A percentile compares a stretch with the other conserved stretches of the same genome.
Evolutionary conservation across 2,888 invertebrate genomes (phyloP).

Genomic region (Lithophane leautieri): DNA sequence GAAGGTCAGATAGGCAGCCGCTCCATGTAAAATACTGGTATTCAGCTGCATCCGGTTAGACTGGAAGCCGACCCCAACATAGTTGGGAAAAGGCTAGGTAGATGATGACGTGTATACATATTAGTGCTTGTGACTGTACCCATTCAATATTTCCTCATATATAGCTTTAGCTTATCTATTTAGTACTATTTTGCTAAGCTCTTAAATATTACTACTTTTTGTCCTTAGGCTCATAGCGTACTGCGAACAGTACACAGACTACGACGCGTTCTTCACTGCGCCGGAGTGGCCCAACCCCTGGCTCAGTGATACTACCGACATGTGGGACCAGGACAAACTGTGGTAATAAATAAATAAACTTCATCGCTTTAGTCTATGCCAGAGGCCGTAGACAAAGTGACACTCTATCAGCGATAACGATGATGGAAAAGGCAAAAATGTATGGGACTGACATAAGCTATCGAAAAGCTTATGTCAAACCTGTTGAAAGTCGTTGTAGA

Average conservation of each 20-base stretch:
- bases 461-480: too few species aligned
- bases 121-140: too few species aligned
- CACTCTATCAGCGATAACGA: too few species aligned
- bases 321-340: slow-evolving; percentile 99
- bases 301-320: slow-evolving; percentile 98
- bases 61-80: not conserved
- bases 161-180: not conserved
- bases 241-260: slow-evolving; percentile 98
- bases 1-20: not conserved
- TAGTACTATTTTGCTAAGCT: not conserved
- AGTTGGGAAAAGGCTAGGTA: not conserved
- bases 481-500: too few species aligned
- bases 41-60: not conserved
- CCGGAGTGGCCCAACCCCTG: slow-evolving; percentile 99
- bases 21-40: not conserved
- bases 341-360: slow-evolving; percentile 87
- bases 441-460: too few species aligned
- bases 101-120: too few species aligned
- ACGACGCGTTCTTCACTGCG: slow-evolving; percentile 98
- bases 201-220: not conserved
- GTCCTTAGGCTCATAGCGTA: slow-evolving; percentile 94
- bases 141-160: not conserved
- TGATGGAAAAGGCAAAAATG: too few species aligned
- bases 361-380: too few species aligned
- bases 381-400: too few species aligned